Conservation (phyloP, 2,888 invertebrate genomes). For the Nomada lathburiana region DNA sequence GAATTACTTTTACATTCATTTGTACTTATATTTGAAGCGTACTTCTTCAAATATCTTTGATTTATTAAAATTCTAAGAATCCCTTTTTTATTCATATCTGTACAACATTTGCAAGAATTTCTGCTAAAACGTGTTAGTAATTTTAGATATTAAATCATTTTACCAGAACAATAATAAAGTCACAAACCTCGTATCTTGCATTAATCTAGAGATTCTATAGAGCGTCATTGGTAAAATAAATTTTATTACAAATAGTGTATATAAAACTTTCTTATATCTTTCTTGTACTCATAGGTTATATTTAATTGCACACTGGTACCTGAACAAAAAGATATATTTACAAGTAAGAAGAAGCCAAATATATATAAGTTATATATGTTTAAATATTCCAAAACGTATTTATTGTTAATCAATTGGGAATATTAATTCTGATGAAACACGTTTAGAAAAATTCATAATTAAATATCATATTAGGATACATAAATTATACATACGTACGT, state of each 20-base stretch:
- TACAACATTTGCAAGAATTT: constrained; percentile 34
- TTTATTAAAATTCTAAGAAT: constrained; percentile 33
- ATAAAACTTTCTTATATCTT: constrained; percentile 7
- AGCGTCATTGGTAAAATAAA: constrained; percentile 63
- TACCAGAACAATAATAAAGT: not conserved
- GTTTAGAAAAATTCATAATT: not conserved
- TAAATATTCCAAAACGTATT: not conserved
- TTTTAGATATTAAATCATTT: not conserved
- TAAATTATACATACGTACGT: not conserved
- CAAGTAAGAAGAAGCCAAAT: not conserved
- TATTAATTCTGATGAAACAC: not conserved
- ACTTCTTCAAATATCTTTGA: constrained; percentile 42
- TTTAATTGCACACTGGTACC: not conserved
- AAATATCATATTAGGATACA: not conserved
- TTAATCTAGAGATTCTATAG: constrained; percentile 57
- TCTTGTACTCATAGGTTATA: constrained; percentile 33
- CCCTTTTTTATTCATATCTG: constrained; percentile 22
- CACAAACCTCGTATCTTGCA: constrained; percentile 55
- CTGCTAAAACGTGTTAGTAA: constrained; percentile 43
- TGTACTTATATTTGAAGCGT: constrained; percentile 52
- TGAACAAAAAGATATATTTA: constrained; percentile 28
- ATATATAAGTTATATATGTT: not conserved
- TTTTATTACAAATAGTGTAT: constrained; percentile 2
- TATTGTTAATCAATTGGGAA: not conserved
- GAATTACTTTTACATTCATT: constrained; percentile 51